Evolutionary conservation across 2,888 invertebrate species (phyloP).

Genomic region (Coelinius sp.): DNA sequence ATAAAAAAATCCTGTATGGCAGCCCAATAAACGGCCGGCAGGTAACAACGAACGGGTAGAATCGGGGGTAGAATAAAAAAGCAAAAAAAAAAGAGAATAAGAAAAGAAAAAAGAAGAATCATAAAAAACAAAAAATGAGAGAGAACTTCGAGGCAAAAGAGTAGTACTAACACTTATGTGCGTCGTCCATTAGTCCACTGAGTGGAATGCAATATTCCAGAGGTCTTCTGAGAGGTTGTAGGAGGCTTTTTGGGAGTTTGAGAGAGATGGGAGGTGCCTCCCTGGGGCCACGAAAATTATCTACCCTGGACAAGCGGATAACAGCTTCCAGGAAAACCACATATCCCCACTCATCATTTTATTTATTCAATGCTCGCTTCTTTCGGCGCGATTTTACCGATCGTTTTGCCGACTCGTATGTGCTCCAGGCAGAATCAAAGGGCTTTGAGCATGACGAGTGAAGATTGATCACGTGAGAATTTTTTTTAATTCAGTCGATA

Average conservation of each 20-base stretch:
- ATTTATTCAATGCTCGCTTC: neutral
- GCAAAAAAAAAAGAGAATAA: conserved; percentile 27
- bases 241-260: conserved; percentile 34
- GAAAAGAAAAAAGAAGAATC: conserved; percentile 31
- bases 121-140: conserved; percentile 26
- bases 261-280: conserved; percentile 44
- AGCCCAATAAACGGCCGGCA: conserved; percentile 44
- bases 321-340: conserved; percentile 62
- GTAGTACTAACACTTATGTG: conserved; percentile 48
- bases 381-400: conserved; percentile 38
- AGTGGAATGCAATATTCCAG: conserved; percentile 37
- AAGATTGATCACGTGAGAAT: conserved; percentile 10
- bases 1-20: conserved; percentile 39
- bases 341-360: conserved; percentile 4
- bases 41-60: conserved; percentile 37
- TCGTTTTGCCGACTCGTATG: conserved; percentile 49
- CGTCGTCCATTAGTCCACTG: conserved; percentile 56
- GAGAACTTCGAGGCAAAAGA: conserved; percentile 42
- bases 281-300: conserved; percentile 57
- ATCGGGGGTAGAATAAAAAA: conserved; percentile 30
- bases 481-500: neutral
- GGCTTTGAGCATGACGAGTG: conserved; percentile 26
- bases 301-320: conserved; percentile 56
- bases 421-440: conserved; percentile 10
- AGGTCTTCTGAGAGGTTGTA: conserved; percentile 33